Evolutionary conservation across 35 echinoderm and acorn worm genomes (phyloP).

Genomic region (Ophiothrix spiculata): DNA sequence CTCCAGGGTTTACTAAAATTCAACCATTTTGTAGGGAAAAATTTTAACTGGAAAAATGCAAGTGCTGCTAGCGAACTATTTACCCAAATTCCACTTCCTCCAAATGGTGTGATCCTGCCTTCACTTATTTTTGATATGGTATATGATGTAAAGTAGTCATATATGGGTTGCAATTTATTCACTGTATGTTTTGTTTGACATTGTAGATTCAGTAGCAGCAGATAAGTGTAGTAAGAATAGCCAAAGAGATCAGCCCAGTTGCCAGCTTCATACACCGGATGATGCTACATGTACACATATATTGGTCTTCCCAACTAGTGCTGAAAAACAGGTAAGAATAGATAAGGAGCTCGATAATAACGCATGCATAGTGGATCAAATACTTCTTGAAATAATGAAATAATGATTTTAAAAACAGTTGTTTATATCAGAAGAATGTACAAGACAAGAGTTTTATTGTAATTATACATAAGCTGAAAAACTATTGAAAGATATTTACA

Average conservation of each 20-base stretch:
- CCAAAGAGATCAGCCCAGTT: constrained; percentile 80
- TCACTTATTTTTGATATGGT: not conserved
- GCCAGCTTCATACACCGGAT: constrained; percentile 85
- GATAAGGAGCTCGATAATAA: not conserved
- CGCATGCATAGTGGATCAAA: not conserved
- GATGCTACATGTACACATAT: constrained; percentile 99
- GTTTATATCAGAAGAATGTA: not conserved
- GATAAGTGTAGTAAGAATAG: constrained; percentile 89
- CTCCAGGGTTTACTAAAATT: not conserved
- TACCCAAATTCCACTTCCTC: not conserved
- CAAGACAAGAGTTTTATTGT: not conserved
- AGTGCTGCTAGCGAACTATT: no score
- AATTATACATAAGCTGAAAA: not conserved
- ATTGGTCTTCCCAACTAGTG: constrained; percentile 98
- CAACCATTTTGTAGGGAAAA: not conserved
- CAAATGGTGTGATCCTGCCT: not conserved
- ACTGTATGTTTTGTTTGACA: not conserved
- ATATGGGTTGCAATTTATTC: not conserved
- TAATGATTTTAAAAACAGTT: not conserved
- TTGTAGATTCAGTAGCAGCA: constrained; percentile 84
- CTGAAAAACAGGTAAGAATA: constrained; percentile 68
- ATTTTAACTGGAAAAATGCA: not conserved
- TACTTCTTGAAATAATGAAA: not conserved
- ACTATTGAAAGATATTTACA: not conserved
- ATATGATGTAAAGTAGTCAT: no score